A percentile compares a stretch with the other conserved stretches of the same genome.
Conservation (phyloP, 2,888 invertebrate species). For the Agelastica alni region DNA sequence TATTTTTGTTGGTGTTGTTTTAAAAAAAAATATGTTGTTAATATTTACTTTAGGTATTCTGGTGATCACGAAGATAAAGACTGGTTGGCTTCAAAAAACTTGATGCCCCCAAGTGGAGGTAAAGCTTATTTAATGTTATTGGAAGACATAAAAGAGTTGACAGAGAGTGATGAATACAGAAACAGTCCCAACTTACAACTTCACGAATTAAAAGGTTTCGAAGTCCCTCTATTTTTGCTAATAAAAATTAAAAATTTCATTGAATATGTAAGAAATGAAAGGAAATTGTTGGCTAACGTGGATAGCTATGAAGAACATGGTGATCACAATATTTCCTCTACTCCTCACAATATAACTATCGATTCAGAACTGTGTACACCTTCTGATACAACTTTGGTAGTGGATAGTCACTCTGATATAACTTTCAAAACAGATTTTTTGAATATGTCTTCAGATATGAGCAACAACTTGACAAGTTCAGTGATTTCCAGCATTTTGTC, state of each 20-base stretch:
- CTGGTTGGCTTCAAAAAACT: constrained; percentile 76
- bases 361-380: constrained; percentile 56
- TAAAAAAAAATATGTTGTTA: background rate
- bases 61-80: constrained; percentile 82
- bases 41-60: constrained; percentile 59
- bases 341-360: constrained; percentile 50
- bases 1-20: background rate
- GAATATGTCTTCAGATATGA: constrained; percentile 54
- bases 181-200: constrained; percentile 67
- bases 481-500: constrained; percentile 53
- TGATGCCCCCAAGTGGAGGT: constrained; percentile 78
- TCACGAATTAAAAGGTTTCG: constrained; percentile 74
- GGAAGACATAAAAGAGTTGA: constrained; percentile 77
- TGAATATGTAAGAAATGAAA: constrained; percentile 55
- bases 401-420: constrained; percentile 40
- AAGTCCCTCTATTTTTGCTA: constrained; percentile 74
- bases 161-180: constrained; percentile 73
- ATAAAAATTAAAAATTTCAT: constrained; percentile 74
- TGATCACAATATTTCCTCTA: constrained; percentile 50
- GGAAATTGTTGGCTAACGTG: constrained; percentile 43
- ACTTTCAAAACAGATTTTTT: constrained; percentile 44
- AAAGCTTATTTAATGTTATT: constrained; percentile 79
- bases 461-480: constrained; percentile 54
- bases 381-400: constrained; percentile 51
- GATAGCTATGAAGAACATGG: constrained; percentile 52